phyloP scores from a whole-genome alignment of 2,113 vertebrate species.

The Nycticryphes semicollaris region DNA sequence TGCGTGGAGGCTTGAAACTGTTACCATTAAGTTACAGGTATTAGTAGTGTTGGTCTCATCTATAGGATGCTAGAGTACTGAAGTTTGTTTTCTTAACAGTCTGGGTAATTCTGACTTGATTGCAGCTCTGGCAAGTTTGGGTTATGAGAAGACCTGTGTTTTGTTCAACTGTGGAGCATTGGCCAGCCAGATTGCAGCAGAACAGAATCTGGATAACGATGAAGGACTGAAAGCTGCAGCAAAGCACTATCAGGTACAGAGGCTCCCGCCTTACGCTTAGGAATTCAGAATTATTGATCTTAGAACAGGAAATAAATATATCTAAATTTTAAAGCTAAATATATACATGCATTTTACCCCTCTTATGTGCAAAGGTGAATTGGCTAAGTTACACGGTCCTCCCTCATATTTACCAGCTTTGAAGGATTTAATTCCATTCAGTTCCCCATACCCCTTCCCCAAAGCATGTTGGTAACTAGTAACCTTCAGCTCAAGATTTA shows the following conservation, averaged over 20 bases:
- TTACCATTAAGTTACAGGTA: not conserved
- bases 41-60: not conserved
- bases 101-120: not conserved
- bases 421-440: not conserved
- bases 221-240: conserved; percentile 94
- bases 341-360: not conserved
- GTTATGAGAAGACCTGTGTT: conserved; percentile 97
- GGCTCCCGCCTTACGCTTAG: not conserved
- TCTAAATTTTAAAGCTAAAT: not conserved
- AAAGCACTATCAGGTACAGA: conserved; percentile 92
- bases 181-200: conserved; percentile 96
- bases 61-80: not conserved
- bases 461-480: fast-evolving
- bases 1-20: not conserved
- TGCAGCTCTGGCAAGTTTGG: conserved; percentile 92
- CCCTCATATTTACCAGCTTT: not conserved
- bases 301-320: not conserved
- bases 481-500: not conserved
- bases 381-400: not conserved
- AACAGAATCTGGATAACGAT: conserved; percentile 96
- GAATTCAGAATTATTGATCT: not conserved
- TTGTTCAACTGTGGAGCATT: conserved; percentile 94
- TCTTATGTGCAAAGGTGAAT: not conserved
- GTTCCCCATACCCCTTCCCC: not conserved
- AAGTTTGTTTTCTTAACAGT: not conserved